A percentile compares a stretch with the other conserved stretches of the same genome.
Conservation (phyloP, 2,888 invertebrate species). For the Drosophila bunnanda region DNA sequence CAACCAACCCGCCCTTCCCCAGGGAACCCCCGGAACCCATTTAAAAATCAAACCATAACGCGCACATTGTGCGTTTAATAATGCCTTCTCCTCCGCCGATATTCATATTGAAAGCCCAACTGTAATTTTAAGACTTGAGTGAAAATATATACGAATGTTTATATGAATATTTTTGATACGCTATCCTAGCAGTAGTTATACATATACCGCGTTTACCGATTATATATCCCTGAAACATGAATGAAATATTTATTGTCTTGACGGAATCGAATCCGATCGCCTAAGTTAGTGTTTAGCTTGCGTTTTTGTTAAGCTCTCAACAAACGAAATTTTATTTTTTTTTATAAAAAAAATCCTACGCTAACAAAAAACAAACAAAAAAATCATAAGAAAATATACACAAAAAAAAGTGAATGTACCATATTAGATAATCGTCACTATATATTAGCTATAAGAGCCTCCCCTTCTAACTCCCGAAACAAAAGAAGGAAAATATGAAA, state of each 20-base stretch:
- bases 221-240: conserved; percentile 45
- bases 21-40: conserved; percentile 6
- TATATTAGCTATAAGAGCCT: conserved; percentile 43
- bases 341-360: conserved; percentile 65
- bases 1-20: conserved; percentile 20
- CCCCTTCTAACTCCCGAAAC: conserved; percentile 40
- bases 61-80: conserved; percentile 73
- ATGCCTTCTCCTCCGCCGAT: conserved; percentile 50
- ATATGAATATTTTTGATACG: conserved; percentile 72
- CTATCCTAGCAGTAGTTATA: conserved; percentile 59
- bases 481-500: conserved; percentile 34
- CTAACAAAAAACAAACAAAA: conserved; percentile 61
- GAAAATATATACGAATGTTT: conserved; percentile 77
- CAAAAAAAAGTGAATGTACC: conserved; percentile 69
- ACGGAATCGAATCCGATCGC: conserved; percentile 59
- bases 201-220: conserved; percentile 40
- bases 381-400: conserved; percentile 48
- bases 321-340: conserved; percentile 67
- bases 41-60: conserved; percentile 51
- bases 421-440: conserved; percentile 69
- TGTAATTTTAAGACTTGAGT: conserved; percentile 82
- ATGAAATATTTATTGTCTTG: conserved; percentile 72
- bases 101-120: conserved; percentile 79
- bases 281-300: conserved; percentile 81
- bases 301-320: conserved; percentile 84